Conservation (phyloP, 2,888 invertebrate genomes). For the Encarsia formosa region DNA sequence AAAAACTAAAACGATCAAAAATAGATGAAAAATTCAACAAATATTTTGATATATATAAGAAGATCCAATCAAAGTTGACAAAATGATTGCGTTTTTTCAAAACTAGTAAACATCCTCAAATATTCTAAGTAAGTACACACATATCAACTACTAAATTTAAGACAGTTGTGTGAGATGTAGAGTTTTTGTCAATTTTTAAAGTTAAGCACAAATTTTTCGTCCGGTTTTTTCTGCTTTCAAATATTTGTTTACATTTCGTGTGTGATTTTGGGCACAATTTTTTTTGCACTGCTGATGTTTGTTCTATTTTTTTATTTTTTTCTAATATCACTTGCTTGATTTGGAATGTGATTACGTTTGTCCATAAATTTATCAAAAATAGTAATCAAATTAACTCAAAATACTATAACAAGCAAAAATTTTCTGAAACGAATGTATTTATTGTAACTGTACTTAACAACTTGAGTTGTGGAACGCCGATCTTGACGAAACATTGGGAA, state of each 20-base stretch:
- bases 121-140: conserved; percentile 31
- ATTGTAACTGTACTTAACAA: too few relatives aligned
- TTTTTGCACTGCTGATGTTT: background rate
- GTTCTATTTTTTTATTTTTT: background rate
- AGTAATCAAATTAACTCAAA: conserved; percentile 2
- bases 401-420: too few relatives aligned
- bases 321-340: background rate
- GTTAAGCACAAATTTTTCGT: conserved; percentile 5
- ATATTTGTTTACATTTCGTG: background rate
- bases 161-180: conserved; percentile 1
- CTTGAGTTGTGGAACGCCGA: too few relatives aligned
- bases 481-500: too few relatives aligned
- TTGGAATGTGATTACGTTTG: background rate
- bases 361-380: background rate
- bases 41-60: too few relatives aligned
- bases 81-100: too few relatives aligned
- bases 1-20: too few relatives aligned
- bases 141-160: conserved; percentile 37
- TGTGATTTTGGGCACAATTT: background rate
- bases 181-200: background rate
- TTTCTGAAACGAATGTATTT: too few relatives aligned
- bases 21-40: too few relatives aligned
- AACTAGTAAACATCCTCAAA: background rate
- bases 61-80: too few relatives aligned
- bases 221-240: conserved; percentile 4